Base-by-base conservation (phyloP, 2,888 invertebrate genomes). In the Tenthredo scrophulariae region DNA sequence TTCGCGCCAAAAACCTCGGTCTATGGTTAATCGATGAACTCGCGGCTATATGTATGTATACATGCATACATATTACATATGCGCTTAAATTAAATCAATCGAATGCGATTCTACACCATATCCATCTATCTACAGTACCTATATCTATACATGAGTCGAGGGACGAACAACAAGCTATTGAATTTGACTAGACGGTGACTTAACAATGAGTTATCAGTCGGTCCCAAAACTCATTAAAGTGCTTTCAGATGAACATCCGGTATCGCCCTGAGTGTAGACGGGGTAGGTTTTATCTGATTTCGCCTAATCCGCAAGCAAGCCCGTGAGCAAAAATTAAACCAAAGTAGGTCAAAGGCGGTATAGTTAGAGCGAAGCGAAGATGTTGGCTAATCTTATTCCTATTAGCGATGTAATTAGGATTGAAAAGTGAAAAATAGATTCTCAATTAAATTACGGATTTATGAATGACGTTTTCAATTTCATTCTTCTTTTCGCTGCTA, bases 191-290 rank as follows among this genome's bases (percentile, higher is more conserved):
- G 67, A 18, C 67, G 67, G 13, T 33, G 67, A 33, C 33, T 67
- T 67, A 18, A 67, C 67, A 33, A 67, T 29, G 18, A 67, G 67
- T 67, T 33, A 67, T 67, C 29, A 33, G 13, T 67, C 18, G 18
- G 15, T 67, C 13, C 33, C 29, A 67, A 67, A 67, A 67, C 67
- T 67, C 67, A 67, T 67, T 33, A 67, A 67, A 67, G 67, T 67
- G 67, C 67, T 67, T 18, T 7, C 33, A 67, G 67, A 67, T 33
- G 67, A 67, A 67, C 33, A 67, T 67, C 67, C 67, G 67, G 67
- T 18, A 67, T 67, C 18, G 67, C 33, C 67, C 33, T 33, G 7
- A 29, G 67, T 33, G 29, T 29, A 33, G 15, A 29, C 15, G 33
- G 29, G 67, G 33, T 46, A 46, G 13, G 46, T 62, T 67, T 67